phyloP scores from a whole-genome alignment of 2,113 vertebrate species.

The Mormoops blainvillei region DNA sequence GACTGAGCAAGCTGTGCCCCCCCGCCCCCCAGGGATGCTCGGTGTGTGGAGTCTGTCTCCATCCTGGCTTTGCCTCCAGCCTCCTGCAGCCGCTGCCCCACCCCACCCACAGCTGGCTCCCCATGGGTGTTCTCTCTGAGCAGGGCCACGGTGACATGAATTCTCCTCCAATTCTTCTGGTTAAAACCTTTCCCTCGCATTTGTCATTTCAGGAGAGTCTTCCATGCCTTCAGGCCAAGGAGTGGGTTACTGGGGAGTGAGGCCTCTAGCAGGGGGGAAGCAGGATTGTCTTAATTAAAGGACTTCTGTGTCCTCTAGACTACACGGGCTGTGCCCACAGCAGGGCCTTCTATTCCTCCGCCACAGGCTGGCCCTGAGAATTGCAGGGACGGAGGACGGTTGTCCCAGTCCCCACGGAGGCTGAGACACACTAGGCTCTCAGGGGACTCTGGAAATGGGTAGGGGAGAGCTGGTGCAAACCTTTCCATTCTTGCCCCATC shows the following conservation, averaged over 20 bases:
- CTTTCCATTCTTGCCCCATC: background rate
- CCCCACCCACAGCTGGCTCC: background rate
- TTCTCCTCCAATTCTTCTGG: background rate
- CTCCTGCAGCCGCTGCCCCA: fast-evolving
- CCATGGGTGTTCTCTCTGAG: background rate
- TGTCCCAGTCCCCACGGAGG: fast-evolving
- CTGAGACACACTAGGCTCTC: background rate
- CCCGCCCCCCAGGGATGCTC: fast-evolving
- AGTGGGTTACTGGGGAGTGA: background rate
- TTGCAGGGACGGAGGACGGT: background rate
- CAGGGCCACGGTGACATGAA: background rate
- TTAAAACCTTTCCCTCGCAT: background rate
- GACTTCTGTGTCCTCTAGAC: background rate
- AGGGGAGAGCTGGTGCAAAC: background rate
- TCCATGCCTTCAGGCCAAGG: background rate
- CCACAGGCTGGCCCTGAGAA: background rate
- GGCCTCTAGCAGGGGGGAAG: background rate
- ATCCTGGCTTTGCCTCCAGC: background rate
- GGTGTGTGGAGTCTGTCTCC: background rate
- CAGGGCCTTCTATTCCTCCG: background rate
- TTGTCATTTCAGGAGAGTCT: background rate
- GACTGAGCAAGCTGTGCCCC: background rate
- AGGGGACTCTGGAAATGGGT: background rate
- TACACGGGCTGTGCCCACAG: background rate
- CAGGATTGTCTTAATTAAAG: background rate